Conservation (phyloP, 2,113 vertebrate genomes). For the Tetrao urogallus region DNA sequence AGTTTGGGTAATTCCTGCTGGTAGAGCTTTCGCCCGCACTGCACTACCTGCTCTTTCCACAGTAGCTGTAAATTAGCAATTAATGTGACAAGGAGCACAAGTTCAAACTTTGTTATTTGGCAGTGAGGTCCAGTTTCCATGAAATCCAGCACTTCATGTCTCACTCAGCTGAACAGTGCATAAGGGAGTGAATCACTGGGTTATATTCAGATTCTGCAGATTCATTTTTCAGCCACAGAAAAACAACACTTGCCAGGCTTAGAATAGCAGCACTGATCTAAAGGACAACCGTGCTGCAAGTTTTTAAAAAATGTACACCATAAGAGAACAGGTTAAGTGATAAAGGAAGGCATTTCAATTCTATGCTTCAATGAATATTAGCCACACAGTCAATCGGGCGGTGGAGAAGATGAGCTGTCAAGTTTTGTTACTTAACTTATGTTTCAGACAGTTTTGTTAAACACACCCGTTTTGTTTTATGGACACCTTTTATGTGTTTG, state of each 20-base stretch:
- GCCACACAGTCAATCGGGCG: conserved; percentile 27
- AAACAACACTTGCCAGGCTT: conserved; percentile 15
- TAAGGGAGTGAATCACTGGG: conserved; percentile 50
- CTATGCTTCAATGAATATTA: conserved; percentile 50
- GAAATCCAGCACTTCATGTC: conserved; percentile 29
- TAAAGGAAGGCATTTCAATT: conserved; percentile 55
- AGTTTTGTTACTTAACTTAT: conserved; percentile 36
- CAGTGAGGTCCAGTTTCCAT: conserved; percentile 26
- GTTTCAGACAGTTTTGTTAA: conserved; percentile 18
- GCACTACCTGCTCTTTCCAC: background rate
- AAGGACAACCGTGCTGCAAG: conserved; percentile 5
- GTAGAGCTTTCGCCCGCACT: background rate
- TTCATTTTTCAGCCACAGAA: conserved; percentile 51
- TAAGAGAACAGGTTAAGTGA: conserved; percentile 56
- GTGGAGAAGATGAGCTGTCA: conserved; percentile 45
- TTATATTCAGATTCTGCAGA: conserved; percentile 53
- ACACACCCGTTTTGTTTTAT: background rate
- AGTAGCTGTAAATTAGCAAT: conserved; percentile 43
- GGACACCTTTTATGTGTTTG: background rate
- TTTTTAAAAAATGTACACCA: background rate
- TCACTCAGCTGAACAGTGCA: conserved; percentile 48
- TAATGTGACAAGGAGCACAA: conserved; percentile 47
- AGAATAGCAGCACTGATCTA: conserved; percentile 54
- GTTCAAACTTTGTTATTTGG: conserved; percentile 48
- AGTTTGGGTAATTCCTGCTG: background rate